Evolutionary conservation across 2,888 invertebrate genomes (phyloP), one percentile per base, ranked within the genome.

Genomic region (Hecatera dysodea): DNA sequence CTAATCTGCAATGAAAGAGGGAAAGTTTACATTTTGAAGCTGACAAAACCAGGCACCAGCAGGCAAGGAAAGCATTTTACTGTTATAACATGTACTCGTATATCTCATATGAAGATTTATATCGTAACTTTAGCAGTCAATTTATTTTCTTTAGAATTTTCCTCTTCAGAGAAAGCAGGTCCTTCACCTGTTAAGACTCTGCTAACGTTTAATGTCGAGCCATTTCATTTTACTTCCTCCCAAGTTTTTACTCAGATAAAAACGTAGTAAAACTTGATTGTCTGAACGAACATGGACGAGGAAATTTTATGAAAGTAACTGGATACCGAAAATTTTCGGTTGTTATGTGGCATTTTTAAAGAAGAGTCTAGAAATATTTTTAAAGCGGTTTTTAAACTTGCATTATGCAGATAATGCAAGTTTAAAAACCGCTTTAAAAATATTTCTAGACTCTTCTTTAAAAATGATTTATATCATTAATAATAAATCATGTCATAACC

Each of bases 251-350:
- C 81, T 78, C 73, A 68, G 77, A 83, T 81, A 82, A 81, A 82
- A 86, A 83, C 65, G 82, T 76, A 77, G 71, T 86, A 85, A 84
- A 83, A 83, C 69, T 73, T 70, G 70, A 79, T 80, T 84, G 78
- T 68, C 63, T 78, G 68, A 68, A 52, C 71, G 68, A 78, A 72
- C 72, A 70, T 72, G 76, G 61, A 65, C 50, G 52, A 65, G 62
- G 39, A 72, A 70, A 62, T 56, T 48, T 67, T 72, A 72, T 60
- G 44, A 69, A 62, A 72, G 55, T 67, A 29, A 44, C 42, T 24
- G 50, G 17, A 15, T 48, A 29, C 44, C 19, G 44, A 44, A 52
- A 15, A 29, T 46, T n/a, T n/a, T n/a, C n/a, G n/a, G n/a, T n/a
- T n/a, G n/a, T n/a, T n/a, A n/a, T n/a, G n/a, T n/a, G n/a, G n/a